Percentiles rank a stretch among this genome's conserved stretches.
Evolutionary conservation across 2,113 vertebrate species (phyloP).

Genomic region (Sus scrofa): DNA sequence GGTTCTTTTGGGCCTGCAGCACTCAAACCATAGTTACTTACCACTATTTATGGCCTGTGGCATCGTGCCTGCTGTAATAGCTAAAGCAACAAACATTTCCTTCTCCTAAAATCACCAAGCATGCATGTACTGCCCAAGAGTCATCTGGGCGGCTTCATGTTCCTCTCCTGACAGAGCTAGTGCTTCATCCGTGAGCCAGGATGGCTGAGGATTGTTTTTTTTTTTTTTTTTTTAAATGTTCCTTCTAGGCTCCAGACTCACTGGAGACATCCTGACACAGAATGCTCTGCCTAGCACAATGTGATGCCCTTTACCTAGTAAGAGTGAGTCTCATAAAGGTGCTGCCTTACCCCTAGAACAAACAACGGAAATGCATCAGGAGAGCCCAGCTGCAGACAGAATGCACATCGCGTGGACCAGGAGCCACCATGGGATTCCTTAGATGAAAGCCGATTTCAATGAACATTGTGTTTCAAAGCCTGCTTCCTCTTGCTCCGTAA

Average conservation of each 20-base stretch:
- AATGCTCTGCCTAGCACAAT: conserved; percentile 77
- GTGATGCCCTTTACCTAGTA: conserved; percentile 84
- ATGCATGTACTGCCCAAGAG: background rate
- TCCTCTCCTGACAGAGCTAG: background rate
- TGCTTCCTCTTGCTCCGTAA: conserved; percentile 88
- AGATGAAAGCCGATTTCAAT: conserved; percentile 89
- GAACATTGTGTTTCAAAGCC: conserved; percentile 90
- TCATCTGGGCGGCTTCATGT: background rate
- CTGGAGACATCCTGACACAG: conserved; percentile 82
- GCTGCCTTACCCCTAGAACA: conserved; percentile 88
- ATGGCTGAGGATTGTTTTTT: conserved; percentile 1
- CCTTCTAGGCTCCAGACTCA: conserved; percentile 75
- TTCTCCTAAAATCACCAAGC: background rate
- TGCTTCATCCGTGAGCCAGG: background rate
- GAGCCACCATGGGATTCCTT: conserved; percentile 81
- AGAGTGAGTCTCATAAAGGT: conserved; percentile 83
- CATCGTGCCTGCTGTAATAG: background rate
- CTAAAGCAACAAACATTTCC: conserved; percentile 38
- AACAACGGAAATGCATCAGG: conserved; percentile 91
- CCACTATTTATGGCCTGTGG: background rate
- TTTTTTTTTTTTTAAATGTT: conserved; percentile 74
- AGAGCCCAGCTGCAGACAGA: conserved; percentile 84
- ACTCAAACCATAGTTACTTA: background rate
- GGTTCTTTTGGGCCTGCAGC: background rate
- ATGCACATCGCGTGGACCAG: conserved; percentile 80